These are phyloP conservation scores for Idaea aversata DNA, from an alignment of 2,888 invertebrate species.

Conservation along the genomic window DNA sequence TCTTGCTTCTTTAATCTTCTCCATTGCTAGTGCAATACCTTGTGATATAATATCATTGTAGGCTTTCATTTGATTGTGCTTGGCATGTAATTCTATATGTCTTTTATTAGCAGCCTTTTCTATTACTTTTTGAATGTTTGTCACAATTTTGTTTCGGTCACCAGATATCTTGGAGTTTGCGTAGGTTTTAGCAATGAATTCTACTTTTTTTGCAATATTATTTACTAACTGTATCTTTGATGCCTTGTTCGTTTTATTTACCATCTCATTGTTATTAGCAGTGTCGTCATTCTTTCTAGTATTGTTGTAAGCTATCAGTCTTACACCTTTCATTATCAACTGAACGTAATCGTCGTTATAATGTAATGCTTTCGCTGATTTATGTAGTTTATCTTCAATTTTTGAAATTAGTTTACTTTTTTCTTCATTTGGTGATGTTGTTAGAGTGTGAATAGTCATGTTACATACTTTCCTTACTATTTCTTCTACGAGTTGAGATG, in stretches of 20 bases:
- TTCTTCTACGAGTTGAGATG: conserved; percentile 27
- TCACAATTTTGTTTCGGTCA: conserved; percentile 35
- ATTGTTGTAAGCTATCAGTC: conserved; percentile 29
- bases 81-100: conserved; percentile 27
- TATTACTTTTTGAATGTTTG: conserved; percentile 19
- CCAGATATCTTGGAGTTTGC: conserved; percentile 32
- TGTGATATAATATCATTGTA: conserved; percentile 37
- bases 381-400: conserved; percentile 42
- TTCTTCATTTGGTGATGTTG: conserved; percentile 28
- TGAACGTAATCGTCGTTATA: conserved; percentile 46
- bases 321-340: conserved; percentile 55
- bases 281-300: neutral
- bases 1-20: conserved; percentile 14
- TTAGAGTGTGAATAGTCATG: conserved; percentile 34
- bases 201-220: conserved; percentile 41
- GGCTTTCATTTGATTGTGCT: conserved; percentile 33
- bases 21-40: conserved; percentile 20
- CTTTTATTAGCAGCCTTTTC: conserved; percentile 26
- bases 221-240: conserved; percentile 27
- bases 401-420: conserved; percentile 31
- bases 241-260: conserved; percentile 5
- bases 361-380: conserved; percentile 34
- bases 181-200: conserved; percentile 34
- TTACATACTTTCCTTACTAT: conserved; percentile 45
- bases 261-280: neutral